Conservation (phyloP, 2,888 invertebrate genomes). For the Eilema griseolum region DNA sequence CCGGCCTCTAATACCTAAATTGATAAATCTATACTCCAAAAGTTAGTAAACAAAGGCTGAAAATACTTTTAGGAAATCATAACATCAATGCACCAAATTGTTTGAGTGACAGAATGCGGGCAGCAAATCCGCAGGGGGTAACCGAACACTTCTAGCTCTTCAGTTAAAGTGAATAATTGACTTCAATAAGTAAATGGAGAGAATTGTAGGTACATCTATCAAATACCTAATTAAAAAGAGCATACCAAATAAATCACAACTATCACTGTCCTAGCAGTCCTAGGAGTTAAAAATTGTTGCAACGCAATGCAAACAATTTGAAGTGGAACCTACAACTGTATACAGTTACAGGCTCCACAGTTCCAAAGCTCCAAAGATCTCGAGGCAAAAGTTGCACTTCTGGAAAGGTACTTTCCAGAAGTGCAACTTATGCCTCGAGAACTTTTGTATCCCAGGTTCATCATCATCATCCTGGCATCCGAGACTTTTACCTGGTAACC, state of each 20-base stretch:
- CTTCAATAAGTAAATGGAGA: not conserved
- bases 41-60: not conserved
- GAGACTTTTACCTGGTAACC: too few relatives aligned
- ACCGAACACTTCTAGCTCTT: slow-evolving; percentile 23
- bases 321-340: too few relatives aligned
- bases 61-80: not conserved
- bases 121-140: slow-evolving; percentile 27
- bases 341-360: too few relatives aligned
- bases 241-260: not conserved
- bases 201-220: not conserved
- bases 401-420: not conserved
- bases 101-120: slow-evolving; percentile 29
- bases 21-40: not conserved
- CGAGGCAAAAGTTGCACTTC: too few relatives aligned
- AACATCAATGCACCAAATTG: slow-evolving; percentile 22
- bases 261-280: not conserved
- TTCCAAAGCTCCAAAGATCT: too few relatives aligned
- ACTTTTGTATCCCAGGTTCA: not conserved
- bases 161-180: slow-evolving; percentile 27
- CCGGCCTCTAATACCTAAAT: too few relatives aligned
- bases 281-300: not conserved
- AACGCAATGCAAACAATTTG: too few relatives aligned
- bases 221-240: slow-evolving; percentile 7
- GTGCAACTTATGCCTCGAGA: not conserved
- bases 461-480: too few relatives aligned